Conservation (phyloP, 1,140 invertebrate genomes). For the Drosophila subpulchrella region DNA sequence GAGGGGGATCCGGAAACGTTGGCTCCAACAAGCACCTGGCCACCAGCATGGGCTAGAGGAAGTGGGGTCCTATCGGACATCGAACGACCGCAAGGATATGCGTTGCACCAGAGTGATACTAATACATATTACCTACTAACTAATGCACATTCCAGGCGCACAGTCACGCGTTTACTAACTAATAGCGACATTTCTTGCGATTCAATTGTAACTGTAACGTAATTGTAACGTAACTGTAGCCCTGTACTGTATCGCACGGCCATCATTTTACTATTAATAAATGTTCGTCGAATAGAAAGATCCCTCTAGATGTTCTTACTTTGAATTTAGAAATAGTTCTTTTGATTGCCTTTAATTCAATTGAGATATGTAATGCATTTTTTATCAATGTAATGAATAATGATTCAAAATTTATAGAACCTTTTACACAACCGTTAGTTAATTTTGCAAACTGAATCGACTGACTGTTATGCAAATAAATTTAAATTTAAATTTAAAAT, state of each 20-base stretch:
- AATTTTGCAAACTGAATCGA: background rate
- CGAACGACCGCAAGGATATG: slow-evolving; percentile 1
- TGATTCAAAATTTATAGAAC: too few relatives aligned
- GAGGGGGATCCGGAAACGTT: slow-evolving; percentile 15
- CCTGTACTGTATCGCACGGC: slow-evolving; percentile 37
- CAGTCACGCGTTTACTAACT: slow-evolving; percentile 55
- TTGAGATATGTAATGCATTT: too few relatives aligned
- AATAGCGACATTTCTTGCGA: slow-evolving; percentile 62
- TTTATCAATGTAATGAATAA: too few relatives aligned
- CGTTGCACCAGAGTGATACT: slow-evolving; percentile 78
- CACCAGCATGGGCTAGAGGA: slow-evolving; percentile 59
- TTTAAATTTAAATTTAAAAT: background rate
- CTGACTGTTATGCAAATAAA: background rate
- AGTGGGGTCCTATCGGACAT: background rate
- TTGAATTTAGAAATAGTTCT: too few relatives aligned
- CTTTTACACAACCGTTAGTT: background rate
- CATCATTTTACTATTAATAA: slow-evolving; percentile 77
- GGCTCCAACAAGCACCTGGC: slow-evolving; percentile 53
- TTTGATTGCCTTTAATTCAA: too few relatives aligned
- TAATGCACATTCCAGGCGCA: slow-evolving; percentile 64
- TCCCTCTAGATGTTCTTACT: too few relatives aligned
- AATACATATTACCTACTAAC: slow-evolving; percentile 76
- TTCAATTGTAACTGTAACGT: slow-evolving; percentile 65
- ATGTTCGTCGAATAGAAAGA: slow-evolving; percentile 60
- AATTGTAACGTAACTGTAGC: slow-evolving; percentile 60